Evolutionary conservation across 2,888 invertebrate genomes (phyloP), one percentile per base, ranked within the genome.

Genomic region (Blastobasis lacticolella): DNA sequence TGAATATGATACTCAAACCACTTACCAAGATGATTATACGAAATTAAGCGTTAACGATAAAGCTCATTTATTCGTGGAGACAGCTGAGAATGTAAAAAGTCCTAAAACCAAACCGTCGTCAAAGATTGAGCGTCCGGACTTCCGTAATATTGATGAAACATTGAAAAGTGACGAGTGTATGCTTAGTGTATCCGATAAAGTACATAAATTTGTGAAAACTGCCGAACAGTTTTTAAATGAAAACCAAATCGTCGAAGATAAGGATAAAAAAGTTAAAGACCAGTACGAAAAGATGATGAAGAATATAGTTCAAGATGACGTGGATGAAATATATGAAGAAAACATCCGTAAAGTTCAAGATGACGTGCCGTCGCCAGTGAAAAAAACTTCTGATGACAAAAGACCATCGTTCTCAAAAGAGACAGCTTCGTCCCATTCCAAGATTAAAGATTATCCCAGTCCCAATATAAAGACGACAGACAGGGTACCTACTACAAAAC

Each of bases 31-130:
- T 64, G 81, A 84, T 57, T 87, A 85, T 47, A 86, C 88, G 8
- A 88, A 85, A 63, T 69, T 92, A 37, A 92, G 90, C 62, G 91
- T 92, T 2, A 91, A 92, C 52, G 91, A 92, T 57, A 92, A 92
- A 70, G 92, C 92, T 23, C 90, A 90, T 58, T 88, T 91, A 48
- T 92, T 92, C 62, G 80, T 91, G 10, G 90, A 90, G 63, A 91
- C 91, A 3, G 91, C 91, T 23, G 91, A 92, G 68, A 90, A 86
- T 56, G 73, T 88, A 0, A 90, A 89, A 48, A 71, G 75, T 43
- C 69, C 82, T 5, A 82, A 85, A 62, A 63, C 71, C 8, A 85
- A 85, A 63, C 67, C 75, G 5, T 59, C 64, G 9, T 78, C 80
- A 51, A 85, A 78, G 66, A 64, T 89, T 5, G 82, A 85, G 45